phyloP scores from a whole-genome alignment of 2,888 invertebrate genomes.

The Scaptomyza parva region DNA sequence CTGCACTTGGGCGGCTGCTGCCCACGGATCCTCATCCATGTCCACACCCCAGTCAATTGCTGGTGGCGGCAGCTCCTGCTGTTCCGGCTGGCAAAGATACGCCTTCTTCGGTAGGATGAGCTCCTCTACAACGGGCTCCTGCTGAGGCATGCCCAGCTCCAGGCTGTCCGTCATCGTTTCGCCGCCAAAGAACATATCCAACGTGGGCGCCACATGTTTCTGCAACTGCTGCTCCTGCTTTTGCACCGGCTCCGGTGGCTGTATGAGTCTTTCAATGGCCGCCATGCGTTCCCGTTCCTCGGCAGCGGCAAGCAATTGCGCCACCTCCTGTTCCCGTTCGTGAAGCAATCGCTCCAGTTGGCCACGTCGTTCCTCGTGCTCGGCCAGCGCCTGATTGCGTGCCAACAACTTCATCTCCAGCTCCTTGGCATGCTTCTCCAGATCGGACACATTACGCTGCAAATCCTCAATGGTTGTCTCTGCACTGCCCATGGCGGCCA shows the following conservation, averaged over 20 bases:
- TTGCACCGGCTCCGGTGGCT: constrained; percentile 25
- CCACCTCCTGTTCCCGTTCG: constrained; percentile 52
- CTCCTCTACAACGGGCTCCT: constrained; percentile 82
- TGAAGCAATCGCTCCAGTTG: constrained; percentile 53
- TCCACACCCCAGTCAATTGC: constrained; percentile 68
- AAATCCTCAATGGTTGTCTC: constrained; percentile 85
- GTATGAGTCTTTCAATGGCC: constrained; percentile 60
- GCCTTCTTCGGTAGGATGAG: constrained; percentile 86
- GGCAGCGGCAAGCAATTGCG: constrained; percentile 56
- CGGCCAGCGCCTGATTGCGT: constrained; percentile 73
- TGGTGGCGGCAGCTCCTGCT: constrained; percentile 7
- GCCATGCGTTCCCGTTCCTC: constrained; percentile 65
- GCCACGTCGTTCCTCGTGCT: constrained; percentile 66
- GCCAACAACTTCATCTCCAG: constrained; percentile 82
- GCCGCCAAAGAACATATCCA: constrained; percentile 83
- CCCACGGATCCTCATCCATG: constrained; percentile 87
- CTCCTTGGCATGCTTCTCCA: constrained; percentile 84
- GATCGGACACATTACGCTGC: constrained; percentile 83
- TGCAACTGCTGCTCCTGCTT: constrained; percentile 16
- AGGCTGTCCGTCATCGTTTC: constrained; percentile 32
- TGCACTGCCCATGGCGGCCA: constrained; percentile 18
- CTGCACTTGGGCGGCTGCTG: constrained; percentile 85
- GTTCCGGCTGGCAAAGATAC: constrained; percentile 85
- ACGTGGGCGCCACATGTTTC: constrained; percentile 53
- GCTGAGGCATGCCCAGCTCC: constrained; percentile 51